Evolutionary conservation across 2,888 invertebrate species (phyloP).

Genomic region (Thereva nobilitata): DNA sequence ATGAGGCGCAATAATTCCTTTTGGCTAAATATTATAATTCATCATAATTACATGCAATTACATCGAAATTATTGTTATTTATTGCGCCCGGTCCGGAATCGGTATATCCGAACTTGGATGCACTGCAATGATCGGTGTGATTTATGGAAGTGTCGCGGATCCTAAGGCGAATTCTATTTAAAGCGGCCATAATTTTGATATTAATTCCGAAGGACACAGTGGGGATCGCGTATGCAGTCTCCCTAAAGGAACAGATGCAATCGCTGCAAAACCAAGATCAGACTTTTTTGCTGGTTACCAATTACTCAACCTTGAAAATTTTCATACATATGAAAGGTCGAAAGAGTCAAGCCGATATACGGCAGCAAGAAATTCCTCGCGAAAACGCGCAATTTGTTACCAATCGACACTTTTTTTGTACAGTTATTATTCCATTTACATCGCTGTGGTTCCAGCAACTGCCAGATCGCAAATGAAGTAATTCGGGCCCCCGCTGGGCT

Average conservation of each 20-base stretch:
- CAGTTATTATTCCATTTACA: not conserved
- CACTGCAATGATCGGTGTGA: not conserved
- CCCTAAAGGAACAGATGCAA: not conserved
- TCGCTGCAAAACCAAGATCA: not conserved
- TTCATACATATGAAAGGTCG: too few relatives aligned
- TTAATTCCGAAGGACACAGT: conserved; percentile 1
- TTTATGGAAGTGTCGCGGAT: conserved; percentile 21
- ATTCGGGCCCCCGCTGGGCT: conserved; percentile 10
- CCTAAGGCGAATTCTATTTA: conserved; percentile 15
- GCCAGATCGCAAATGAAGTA: conserved; percentile 1
- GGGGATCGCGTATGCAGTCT: not conserved
- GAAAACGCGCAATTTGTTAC: conserved; percentile 4
- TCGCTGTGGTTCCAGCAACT: not conserved
- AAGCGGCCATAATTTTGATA: conserved; percentile 19
- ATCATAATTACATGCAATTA: conserved; percentile 36
- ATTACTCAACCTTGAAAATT: not conserved
- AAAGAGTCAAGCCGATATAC: not conserved
- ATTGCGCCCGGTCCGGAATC: conserved; percentile 11
- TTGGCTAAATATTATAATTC: conserved; percentile 33
- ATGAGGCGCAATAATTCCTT: conserved; percentile 10
- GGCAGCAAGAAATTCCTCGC: not conserved
- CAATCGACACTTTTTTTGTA: conserved; percentile 12
- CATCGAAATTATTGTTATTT: conserved; percentile 28
- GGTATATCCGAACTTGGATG: not conserved
- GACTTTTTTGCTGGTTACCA: not conserved